Base-by-base conservation (phyloP, 1,140 invertebrate species). In the Acromyrmex heyeri region DNA sequence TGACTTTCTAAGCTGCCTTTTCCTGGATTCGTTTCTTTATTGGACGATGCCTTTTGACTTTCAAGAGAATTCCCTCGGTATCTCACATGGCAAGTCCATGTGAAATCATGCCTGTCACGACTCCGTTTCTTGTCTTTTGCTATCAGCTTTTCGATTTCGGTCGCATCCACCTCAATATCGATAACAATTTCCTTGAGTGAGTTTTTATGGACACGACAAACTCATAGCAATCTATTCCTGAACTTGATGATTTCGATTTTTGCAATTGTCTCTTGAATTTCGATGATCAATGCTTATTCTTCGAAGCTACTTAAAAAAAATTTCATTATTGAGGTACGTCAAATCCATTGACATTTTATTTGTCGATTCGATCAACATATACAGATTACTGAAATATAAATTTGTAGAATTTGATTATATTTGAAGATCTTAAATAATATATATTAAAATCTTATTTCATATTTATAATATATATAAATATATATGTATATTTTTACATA, bases 111-210 rank as follows among this genome's bases (percentile, higher is more conserved):
- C 50, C 44, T 44, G 81, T 77, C 50, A 62, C 62, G 38, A 70
- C 0, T 72, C 50, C 21, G 38, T 55, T 72, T 64, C 57, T 77
- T 77, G 53, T 87, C 67, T 57, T 53, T 85, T 21, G 70, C 48
- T 57, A 82, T 75, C 76, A 21, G 24, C 30, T 81, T 75, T 65
- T 81, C 55, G 34, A 87, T 50, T 27, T 75, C 30, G 73, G 12
- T 18, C 27, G 14, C 50, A 72, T 77, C 48, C 21, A 44, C 27
- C 55, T 48, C 27, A 16, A 65, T 70, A 77, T 77, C 69, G 79
- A 85, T 72, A 88, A 85, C 78, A 87, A 88, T 88, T 72, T 77
- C 50, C 27, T 70, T 21, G 72, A 88, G 72, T 65, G 57, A 55
- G 55, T 88, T 85, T 65, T 77, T 88, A 64, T 77, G 48, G 50